A percentile compares a stretch with the other conserved stretches of the same genome.
These are phyloP conservation scores for Actias luna DNA, from an alignment of 2,888 invertebrate species.

Conservation along the genomic window DNA sequence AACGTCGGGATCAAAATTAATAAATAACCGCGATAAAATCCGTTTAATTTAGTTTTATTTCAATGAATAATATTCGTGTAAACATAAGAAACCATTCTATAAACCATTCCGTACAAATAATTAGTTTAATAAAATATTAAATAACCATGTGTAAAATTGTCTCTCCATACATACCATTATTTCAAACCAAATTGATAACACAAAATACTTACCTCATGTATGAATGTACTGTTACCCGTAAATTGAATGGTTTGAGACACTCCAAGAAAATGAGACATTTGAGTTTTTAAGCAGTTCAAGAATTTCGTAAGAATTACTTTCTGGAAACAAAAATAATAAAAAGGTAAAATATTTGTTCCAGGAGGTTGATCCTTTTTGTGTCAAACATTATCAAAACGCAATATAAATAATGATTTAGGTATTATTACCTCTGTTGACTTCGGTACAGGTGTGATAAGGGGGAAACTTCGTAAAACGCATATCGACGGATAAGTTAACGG, in stretches of 20 bases:
- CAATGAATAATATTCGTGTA: too few species aligned
- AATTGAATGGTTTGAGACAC: slow-evolving; percentile 38
- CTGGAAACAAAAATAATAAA: slow-evolving; percentile 38
- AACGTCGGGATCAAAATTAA: too few species aligned
- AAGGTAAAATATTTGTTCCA: slow-evolving; percentile 16
- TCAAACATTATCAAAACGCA: too few species aligned
- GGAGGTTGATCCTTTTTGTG: too few species aligned
- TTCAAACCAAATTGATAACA: background rate
- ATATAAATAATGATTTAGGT: too few species aligned
- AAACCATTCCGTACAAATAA: too few species aligned
- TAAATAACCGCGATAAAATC: too few species aligned
- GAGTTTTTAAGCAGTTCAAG: slow-evolving; percentile 49
- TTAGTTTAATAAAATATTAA: too few species aligned
- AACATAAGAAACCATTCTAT: too few species aligned
- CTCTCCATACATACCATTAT: too few species aligned
- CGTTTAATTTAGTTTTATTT: too few species aligned
- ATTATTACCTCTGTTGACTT: slow-evolving; percentile 49
- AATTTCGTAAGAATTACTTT: slow-evolving; percentile 49
- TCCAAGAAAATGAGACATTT: slow-evolving; percentile 55
- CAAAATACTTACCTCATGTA: slow-evolving; percentile 25
- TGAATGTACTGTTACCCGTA: slow-evolving; percentile 19
- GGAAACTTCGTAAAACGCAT: slow-evolving; percentile 58
- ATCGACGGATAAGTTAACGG: slow-evolving; percentile 65
- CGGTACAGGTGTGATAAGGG: slow-evolving; percentile 59
- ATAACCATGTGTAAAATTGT: too few species aligned